phyloP scores from a whole-genome alignment of 2,888 invertebrate genomes.

The Dascillus cervinus region DNA sequence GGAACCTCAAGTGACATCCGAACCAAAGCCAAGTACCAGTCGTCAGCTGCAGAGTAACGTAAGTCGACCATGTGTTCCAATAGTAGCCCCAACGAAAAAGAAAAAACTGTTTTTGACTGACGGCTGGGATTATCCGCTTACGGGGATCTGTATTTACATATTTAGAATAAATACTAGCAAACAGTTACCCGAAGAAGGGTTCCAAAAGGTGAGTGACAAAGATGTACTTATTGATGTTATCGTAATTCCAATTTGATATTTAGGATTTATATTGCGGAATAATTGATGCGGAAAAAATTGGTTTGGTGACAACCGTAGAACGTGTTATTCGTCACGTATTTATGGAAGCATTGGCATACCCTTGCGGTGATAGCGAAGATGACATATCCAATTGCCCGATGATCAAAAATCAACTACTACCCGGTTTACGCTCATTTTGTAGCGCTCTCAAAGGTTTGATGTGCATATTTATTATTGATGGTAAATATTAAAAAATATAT shows the following conservation, averaged over 20 bases:
- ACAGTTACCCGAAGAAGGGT: conserved; percentile 86
- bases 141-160: conserved; percentile 79
- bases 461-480: neutral
- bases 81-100: conserved; percentile 44
- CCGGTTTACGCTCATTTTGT: conserved; percentile 78
- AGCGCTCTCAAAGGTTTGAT: conserved; percentile 74
- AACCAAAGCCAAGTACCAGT: conserved; percentile 31
- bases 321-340: conserved; percentile 82
- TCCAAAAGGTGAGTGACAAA: conserved; percentile 59
- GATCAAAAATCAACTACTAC: conserved; percentile 75
- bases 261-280: conserved; percentile 64
- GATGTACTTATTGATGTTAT: neutral
- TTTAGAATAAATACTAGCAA: conserved; percentile 76
- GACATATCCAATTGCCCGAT: conserved; percentile 71
- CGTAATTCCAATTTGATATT: conserved; percentile 6
- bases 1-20: conserved; percentile 30
- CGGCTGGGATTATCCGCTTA: conserved; percentile 73
- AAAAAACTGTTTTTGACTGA: conserved; percentile 80
- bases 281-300: conserved; percentile 69
- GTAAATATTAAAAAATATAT: neutral
- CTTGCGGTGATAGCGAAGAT: conserved; percentile 71
- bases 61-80: conserved; percentile 35
- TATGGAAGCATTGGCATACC: conserved; percentile 82
- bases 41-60: conserved; percentile 32
- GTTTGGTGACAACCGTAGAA: conserved; percentile 80